These are phyloP conservation scores for Ferdinandea cuprea DNA, from an alignment of 2,888 invertebrate species.

Conservation along the genomic window DNA sequence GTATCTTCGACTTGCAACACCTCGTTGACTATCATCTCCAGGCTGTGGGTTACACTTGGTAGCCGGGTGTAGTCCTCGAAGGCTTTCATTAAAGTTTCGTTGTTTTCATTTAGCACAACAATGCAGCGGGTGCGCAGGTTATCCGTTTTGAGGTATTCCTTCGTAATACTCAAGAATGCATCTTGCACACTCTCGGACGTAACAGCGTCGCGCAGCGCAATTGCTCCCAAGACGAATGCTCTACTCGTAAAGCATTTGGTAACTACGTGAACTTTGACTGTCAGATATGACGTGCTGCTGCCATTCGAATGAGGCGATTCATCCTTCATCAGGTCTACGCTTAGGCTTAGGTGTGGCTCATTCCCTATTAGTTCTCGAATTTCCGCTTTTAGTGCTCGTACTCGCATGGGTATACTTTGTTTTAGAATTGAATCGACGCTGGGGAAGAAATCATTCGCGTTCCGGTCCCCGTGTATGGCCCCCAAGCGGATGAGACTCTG, in stretches of 20 bases:
- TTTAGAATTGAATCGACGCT: constrained; percentile 48
- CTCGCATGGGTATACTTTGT: constrained; percentile 46
- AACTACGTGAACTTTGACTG: constrained; percentile 53
- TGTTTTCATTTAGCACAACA: constrained; percentile 55
- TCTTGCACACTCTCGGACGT: constrained; percentile 14
- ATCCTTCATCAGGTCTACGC: constrained; percentile 44
- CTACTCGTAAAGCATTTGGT: constrained; percentile 28
- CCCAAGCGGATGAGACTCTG: constrained; percentile 48
- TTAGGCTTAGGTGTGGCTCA: constrained; percentile 49
- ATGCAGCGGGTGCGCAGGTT: constrained; percentile 14
- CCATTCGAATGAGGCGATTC: constrained; percentile 19
- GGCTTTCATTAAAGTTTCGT: constrained; percentile 25
- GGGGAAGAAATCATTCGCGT: constrained; percentile 43
- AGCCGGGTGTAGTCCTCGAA: constrained; percentile 41
- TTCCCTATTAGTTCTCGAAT: constrained; percentile 37
- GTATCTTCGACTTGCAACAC: constrained; percentile 48
- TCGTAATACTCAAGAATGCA: constrained; percentile 40
- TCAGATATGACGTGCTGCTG: constrained; percentile 23
- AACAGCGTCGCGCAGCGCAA: constrained; percentile 16
- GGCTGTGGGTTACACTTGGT: constrained; percentile 54
- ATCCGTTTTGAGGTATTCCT: constrained; percentile 40
- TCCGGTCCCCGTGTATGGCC: constrained; percentile 44
- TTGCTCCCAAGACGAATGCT: constrained; percentile 36
- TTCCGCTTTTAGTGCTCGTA: constrained; percentile 36
- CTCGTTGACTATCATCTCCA: constrained; percentile 49